phyloP scores from a whole-genome alignment of 2,888 invertebrate genomes.

The Campoplex nolae region DNA sequence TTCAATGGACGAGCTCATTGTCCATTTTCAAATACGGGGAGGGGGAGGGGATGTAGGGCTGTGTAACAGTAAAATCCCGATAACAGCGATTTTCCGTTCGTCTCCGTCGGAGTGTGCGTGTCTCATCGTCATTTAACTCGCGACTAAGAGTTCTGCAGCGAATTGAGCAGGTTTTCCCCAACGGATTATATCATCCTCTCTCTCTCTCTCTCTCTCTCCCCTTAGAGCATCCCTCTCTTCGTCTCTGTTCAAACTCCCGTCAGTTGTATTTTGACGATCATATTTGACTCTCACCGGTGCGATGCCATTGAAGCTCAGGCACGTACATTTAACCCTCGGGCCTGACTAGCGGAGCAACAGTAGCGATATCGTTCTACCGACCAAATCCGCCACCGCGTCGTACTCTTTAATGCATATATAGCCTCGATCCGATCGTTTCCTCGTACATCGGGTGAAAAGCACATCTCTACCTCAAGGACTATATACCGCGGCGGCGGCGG shows the following conservation, averaged over 20 bases:
- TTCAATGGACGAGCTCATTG: slow-evolving; percentile 6
- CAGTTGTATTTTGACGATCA: slow-evolving; percentile 67
- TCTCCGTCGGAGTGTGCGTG: slow-evolving; percentile 11
- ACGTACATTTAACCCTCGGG: slow-evolving; percentile 43
- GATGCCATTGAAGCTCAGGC: slow-evolving; percentile 58
- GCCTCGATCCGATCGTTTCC: slow-evolving; percentile 46
- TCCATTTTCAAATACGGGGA: neutral
- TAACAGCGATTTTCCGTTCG: slow-evolving; percentile 51
- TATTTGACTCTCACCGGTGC: slow-evolving; percentile 58
- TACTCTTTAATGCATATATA: slow-evolving; percentile 4
- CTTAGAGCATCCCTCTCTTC: neutral
- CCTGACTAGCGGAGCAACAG: slow-evolving; percentile 45
- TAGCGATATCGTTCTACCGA: slow-evolving; percentile 44
- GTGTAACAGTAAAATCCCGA: slow-evolving; percentile 41
- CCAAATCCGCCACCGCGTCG: slow-evolving; percentile 34
- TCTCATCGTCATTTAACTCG: slow-evolving; percentile 57
- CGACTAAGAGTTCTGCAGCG: slow-evolving; percentile 55
- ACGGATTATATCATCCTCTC: slow-evolving; percentile 54
- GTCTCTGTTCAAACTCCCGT: slow-evolving; percentile 1
- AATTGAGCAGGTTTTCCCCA: slow-evolving; percentile 60
- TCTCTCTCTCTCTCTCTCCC: too few relatives aligned
- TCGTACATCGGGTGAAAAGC: slow-evolving; percentile 47
- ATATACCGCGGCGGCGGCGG: slow-evolving; percentile 43
- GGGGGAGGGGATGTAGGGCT: neutral
- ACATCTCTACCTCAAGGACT: slow-evolving; percentile 44